Conservation (phyloP, 1,140 invertebrate species). For the Callitettix versicolor region DNA sequence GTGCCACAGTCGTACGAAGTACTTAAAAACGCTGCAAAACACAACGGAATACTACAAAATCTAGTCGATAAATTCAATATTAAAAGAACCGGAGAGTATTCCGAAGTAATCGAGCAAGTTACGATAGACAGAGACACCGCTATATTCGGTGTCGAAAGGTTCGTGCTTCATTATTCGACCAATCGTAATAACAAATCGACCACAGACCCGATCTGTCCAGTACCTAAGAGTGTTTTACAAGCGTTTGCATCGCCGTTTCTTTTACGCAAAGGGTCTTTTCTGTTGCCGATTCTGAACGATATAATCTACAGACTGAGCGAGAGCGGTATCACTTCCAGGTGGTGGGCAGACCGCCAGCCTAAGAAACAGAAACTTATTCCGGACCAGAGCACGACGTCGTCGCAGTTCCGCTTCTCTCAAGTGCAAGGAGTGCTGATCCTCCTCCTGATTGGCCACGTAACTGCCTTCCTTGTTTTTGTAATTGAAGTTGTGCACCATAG, state of each 20-base stretch:
- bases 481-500: too few species aligned
- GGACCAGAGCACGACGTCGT: not conserved
- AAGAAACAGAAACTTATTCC: slow-evolving; percentile 6
- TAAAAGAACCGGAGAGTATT: not conserved
- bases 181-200: not conserved
- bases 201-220: not conserved
- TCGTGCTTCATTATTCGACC: slow-evolving; percentile 1
- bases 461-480: not conserved
- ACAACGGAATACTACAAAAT: not conserved
- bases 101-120: not conserved
- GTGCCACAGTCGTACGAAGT: not conserved
- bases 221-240: not conserved
- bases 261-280: not conserved
- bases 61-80: slow-evolving; percentile 6
- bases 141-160: not conserved
- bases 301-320: not conserved
- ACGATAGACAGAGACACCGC: not conserved
- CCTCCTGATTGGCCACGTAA: not conserved
- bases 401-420: not conserved
- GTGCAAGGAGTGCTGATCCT: not conserved
- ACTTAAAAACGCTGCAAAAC: not conserved
- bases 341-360: not conserved
- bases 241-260: not conserved
- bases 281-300: not conserved
- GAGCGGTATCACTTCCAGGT: not conserved